Percentiles rank a stretch among this genome's conserved stretches.
phyloP scores from a whole-genome alignment of 2,113 vertebrate species.

The Misgurnus mizolepis region DNA sequence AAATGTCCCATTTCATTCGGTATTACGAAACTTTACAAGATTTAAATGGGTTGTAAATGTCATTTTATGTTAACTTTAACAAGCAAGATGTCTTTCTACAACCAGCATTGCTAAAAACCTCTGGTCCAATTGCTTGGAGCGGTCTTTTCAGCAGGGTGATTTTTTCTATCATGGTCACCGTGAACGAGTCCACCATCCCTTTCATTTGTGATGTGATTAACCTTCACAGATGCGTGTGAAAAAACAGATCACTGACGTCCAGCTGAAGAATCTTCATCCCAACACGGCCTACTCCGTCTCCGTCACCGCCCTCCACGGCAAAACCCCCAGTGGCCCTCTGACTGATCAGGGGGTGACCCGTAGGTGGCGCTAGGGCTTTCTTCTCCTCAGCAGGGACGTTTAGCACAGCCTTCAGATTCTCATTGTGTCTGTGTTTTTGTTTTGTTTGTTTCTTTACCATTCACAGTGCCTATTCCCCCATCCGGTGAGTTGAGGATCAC shows the following conservation, averaged over 20 bases:
- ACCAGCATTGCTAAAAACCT: background rate
- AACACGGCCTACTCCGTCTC: conserved; percentile 87
- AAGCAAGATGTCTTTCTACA: background rate
- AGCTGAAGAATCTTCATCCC: conserved; percentile 84
- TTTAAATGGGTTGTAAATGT: background rate
- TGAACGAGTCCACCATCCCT: conserved; percentile 24
- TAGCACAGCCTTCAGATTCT: conserved; percentile 28
- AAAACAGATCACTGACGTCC: conserved; percentile 79
- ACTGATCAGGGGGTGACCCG: conserved; percentile 87
- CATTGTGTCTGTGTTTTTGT: conserved; percentile 27
- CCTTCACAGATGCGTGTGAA: conserved; percentile 81
- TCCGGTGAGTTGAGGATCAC: conserved; percentile 79
- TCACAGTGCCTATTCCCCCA: conserved; percentile 83
- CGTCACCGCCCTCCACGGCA: conserved; percentile 79
- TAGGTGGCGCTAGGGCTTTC: conserved; percentile 71
- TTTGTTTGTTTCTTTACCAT: background rate
- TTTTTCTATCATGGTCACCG: background rate
- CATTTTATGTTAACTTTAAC: background rate
- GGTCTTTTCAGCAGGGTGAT: conserved; percentile 4
- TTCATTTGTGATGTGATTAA: conserved; percentile 55
- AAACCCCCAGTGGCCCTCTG: conserved; percentile 83
- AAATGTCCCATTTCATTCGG: no score
- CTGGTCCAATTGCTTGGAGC: no score
- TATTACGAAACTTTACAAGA: background rate
- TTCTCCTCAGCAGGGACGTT: conserved; percentile 43